Percentiles rank a stretch among this genome's conserved stretches.
These are phyloP conservation scores for Syncerus caffer DNA, from an alignment of 2,797 vertebrate genomes.

Conservation along the genomic window DNA sequence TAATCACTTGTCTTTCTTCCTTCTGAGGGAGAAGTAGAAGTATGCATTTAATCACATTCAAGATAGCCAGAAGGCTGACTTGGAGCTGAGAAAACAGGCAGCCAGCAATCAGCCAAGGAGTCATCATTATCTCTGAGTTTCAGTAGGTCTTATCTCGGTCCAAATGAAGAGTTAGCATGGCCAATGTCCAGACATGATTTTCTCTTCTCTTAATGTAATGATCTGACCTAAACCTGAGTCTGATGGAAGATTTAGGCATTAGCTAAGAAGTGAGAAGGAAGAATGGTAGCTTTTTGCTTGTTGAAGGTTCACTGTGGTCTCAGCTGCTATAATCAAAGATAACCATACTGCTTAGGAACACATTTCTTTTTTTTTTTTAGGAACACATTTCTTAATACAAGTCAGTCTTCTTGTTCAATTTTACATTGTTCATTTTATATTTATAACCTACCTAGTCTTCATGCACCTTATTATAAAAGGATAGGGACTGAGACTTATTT, in stretches of 20 bases:
- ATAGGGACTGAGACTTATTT: neutral
- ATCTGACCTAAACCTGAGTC: neutral
- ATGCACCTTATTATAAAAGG: neutral
- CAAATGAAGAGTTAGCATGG: neutral
- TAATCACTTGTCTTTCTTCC: conserved; percentile 13
- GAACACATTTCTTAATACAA: neutral
- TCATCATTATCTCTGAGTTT: neutral
- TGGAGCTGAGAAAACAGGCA: neutral
- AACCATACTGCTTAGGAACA: neutral
- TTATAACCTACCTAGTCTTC: neutral
- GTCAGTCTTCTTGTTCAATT: neutral
- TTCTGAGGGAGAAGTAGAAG: neutral
- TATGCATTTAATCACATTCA: neutral
- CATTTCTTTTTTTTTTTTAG: neutral
- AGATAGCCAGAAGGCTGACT: conserved; percentile 23
- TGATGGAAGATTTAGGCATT: conserved; percentile 14
- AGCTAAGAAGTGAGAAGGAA: conserved; percentile 21
- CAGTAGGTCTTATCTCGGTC: neutral
- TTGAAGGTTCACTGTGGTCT: neutral
- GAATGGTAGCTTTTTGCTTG: neutral
- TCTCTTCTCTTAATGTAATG: conserved; percentile 21
- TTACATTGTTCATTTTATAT: conserved; percentile 18
- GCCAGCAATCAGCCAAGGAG: neutral
- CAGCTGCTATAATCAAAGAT: neutral
- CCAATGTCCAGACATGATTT: neutral